These are phyloP conservation scores for Pantherophis vulpinus DNA, from an alignment of 2,797 vertebrate species.

Conservation along the genomic window DNA sequence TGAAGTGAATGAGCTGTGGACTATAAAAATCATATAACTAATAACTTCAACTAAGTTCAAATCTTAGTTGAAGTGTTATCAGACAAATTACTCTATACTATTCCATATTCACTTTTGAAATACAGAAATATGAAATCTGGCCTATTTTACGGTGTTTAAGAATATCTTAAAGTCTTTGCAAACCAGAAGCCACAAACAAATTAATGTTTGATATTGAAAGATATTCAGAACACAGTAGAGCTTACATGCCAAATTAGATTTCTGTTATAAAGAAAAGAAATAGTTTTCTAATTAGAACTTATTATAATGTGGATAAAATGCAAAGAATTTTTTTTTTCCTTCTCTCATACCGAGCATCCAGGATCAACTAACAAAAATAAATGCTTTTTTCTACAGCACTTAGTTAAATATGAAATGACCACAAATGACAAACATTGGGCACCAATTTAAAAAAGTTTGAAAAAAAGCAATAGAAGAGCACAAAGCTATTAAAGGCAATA, in stretches of 20 bases:
- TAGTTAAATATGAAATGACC: background rate
- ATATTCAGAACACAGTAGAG: background rate
- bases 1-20: background rate
- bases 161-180: background rate
- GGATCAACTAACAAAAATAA: background rate
- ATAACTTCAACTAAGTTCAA: too few species aligned
- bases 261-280: background rate
- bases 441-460: background rate
- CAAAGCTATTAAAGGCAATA: background rate
- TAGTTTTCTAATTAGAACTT: background rate
- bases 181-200: background rate
- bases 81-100: background rate
- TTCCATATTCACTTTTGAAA: background rate
- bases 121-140: background rate
- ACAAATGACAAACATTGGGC: background rate
- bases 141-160: background rate
- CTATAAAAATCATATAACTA: background rate
- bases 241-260: background rate
- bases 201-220: background rate
- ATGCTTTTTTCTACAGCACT: background rate
- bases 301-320: background rate
- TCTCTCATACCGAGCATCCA: background rate
- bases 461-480: background rate
- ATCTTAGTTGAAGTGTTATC: background rate
- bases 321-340: background rate